Base-by-base conservation (phyloP, 2,797 vertebrate species). In the Anguilla pacifica region DNA sequence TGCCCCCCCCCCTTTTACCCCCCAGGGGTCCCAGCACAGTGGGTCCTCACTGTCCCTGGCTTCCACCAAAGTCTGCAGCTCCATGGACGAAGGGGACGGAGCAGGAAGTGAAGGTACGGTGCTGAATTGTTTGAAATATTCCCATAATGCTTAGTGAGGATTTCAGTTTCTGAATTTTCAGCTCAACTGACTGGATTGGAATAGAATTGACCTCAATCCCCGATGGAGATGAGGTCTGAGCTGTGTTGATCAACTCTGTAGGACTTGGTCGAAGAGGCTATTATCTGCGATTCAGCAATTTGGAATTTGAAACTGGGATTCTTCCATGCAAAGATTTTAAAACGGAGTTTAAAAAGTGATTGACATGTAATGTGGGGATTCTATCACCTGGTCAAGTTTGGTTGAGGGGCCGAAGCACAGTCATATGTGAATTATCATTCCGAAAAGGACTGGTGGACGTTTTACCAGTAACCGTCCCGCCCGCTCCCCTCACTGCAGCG, bases 61-160 rank as follows among this genome's bases (percentile, higher is more conserved):
- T 6, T 99, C 98, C 88, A 99, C 98, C 91, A 99, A 99, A 95
- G 98, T 99, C 59, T 99, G 98, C 96, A 98, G 98, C 95, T 99
- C 99, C 7, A 98, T 99, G 98, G 99, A 99, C 87, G 99, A 99
- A 92, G 97, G 97, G 0, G 98, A 99, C 7, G 97, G 97, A 46
- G 96, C 95, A 7, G 93, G 96, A 89, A 95, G 91, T 91, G 3
- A 39, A 77, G 72, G 72, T 77, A 77, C 72, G 22, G 72, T 15
- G 17, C n/a, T 7, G 0, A 67, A 67, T 67, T 1, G 6, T 7
- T 4, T 67, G 61, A 67, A 67, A n/a, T 67, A 67, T n/a, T n/a
- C 22, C 61, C 61, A 61, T 61, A 3, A 19, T 19, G 3, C 15
- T 22, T 25, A 25, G 61, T n/a, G 22, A 5, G 22, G 22, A 67